Evolutionary conservation across 1,140 invertebrate genomes (phyloP), one percentile per base, ranked within the genome.

Genomic region (Drosophila takahashii): DNA sequence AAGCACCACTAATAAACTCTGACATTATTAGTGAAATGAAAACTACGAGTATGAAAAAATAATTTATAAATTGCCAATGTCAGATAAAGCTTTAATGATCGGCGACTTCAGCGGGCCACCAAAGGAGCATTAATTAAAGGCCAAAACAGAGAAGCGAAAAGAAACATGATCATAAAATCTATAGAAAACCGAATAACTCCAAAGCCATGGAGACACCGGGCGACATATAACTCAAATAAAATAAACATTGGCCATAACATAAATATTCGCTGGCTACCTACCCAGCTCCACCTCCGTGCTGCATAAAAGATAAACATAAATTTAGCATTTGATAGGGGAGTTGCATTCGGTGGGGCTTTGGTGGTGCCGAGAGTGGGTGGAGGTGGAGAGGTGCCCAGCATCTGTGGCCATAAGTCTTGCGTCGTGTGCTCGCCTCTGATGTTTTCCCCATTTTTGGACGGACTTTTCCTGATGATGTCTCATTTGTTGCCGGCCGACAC

Each of bases 171-270:
- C 72, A 76, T 81, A 61, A 81, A 75, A 69, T 67, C 36, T 52
- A 59, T 54, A 42, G 36, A 50, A 41, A 48, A 41, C 39, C 44
- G 44, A 65, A 77, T 77, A 80, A 42, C 76, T 79, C 36, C 61
- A 67, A 57, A 71, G 64, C 50, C 41, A 39, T 48, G 67, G 42
- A 48, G 48, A 60, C 60, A 71, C 59, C 76, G 62, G 41, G 81
- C 72, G 79, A 78, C 83, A 79, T 81, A 79, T 87, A 86, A 87
- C 75, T 86, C 83, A 87, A 86, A 86, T 83, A 76, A 86, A 86
- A 87, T 69, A 86, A 86, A 79, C 83, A 86, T 86, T 76, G 70
- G 75, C 79, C 79, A 75, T 87, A 86, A 79, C 83, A 86, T 86
- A 86, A 86, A 86, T 86, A 81, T 75, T 58, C 69, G 80, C 65